Conservation (phyloP, 1,140 invertebrate genomes). For the Plectrocnemia conspersa region DNA sequence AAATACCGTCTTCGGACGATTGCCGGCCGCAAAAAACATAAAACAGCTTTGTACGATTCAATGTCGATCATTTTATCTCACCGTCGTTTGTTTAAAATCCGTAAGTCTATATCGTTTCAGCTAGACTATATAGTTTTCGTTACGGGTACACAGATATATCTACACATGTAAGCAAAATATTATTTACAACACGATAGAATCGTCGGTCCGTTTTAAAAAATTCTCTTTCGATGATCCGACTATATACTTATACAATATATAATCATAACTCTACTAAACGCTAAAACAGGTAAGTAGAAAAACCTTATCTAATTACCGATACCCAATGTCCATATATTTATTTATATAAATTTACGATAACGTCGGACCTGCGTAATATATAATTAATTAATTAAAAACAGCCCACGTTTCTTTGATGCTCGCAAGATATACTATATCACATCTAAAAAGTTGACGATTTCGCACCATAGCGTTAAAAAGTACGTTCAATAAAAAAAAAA, state of each 20-base stretch:
- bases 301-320: conserved; percentile 34
- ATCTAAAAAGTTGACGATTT: not conserved
- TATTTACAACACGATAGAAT: conserved; percentile 32
- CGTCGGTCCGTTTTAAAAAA: conserved; percentile 29
- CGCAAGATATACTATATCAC: not conserved
- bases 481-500: not conserved
- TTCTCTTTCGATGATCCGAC: conserved; percentile 34
- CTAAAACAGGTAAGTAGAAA: conserved; percentile 35
- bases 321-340: conserved; percentile 31
- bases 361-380: not conserved
- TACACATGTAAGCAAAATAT: conserved; percentile 36
- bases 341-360: conserved; percentile 7
- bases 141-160: conserved; percentile 32
- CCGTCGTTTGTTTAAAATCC: conserved; percentile 19
- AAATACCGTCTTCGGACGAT: not conserved
- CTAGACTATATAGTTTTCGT: conserved; percentile 29
- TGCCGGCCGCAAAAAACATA: not conserved
- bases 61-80: conserved; percentile 20
- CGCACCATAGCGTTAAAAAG: too few relatives aligned
- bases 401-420: not conserved
- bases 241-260: conserved; percentile 29
- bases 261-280: conserved; percentile 31
- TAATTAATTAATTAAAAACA: conserved; percentile 2
- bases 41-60: conserved; percentile 33
- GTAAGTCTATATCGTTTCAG: conserved; percentile 28